Percentiles rank a stretch among this genome's conserved stretches.
Conservation (phyloP, 23 tunicate species). For the Trididemnum clinides region DNA sequence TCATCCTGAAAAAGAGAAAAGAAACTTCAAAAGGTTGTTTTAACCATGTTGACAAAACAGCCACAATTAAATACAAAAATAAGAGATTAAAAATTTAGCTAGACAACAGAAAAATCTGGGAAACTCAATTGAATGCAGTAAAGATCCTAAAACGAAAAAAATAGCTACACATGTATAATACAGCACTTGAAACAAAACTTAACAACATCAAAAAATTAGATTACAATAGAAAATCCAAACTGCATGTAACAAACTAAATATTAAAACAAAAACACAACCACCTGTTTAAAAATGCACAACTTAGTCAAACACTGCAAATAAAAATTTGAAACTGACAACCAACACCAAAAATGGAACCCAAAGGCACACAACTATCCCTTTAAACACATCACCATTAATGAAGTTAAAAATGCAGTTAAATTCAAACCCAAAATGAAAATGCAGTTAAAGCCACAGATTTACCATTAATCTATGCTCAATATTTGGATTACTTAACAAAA, state of each 20-base stretch:
- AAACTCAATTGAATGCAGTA: not conserved
- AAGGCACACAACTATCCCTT: not conserved
- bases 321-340: not conserved
- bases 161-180: not conserved
- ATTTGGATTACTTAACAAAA: no score
- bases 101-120: not conserved
- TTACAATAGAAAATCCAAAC: not conserved
- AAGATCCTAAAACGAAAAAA: not conserved
- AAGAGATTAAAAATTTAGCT: not conserved
- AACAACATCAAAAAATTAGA: not conserved
- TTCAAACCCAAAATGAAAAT: no score
- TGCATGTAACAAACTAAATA: not conserved
- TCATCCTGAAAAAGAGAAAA: not conserved
- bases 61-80: not conserved
- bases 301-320: not conserved
- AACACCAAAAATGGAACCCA: not conserved
- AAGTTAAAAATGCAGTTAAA: not conserved
- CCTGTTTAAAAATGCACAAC: not conserved
- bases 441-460: no score
- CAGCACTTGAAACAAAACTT: not conserved
- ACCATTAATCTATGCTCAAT: no score
- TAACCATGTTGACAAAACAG: not conserved
- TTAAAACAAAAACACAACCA: not conserved
- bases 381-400: not conserved
- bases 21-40: not conserved